Evolutionary conservation across 2,113 vertebrate species (phyloP), one percentile per base, ranked within the genome.

Genomic region (Montifringilla adamsi): DNA sequence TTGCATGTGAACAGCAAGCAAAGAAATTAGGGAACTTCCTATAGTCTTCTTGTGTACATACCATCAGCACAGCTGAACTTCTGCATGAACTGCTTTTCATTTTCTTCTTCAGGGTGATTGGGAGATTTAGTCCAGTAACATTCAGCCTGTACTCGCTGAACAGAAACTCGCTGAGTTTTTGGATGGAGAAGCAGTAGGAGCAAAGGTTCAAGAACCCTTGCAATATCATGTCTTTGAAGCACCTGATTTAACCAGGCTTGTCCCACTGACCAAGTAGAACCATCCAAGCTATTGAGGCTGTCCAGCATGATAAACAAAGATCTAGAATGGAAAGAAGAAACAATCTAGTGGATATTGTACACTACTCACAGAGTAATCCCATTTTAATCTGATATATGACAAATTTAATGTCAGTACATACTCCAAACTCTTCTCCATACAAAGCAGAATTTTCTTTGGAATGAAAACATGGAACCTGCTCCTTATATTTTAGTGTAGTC

Each of bases 251-350:
- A 97, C 99, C 99, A 99, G 59, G 99, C 99, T 94, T 99, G 98
- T 74, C 99, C 99, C 84, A 99, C 99, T 56, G 99, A 99, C 78
- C 99, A 99, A 1, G 98, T 98, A 46, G 99, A 99, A n/a, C 99
- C 98, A 97, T 99, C 99, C 87, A 99, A 98, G 89, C 98, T 99
- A 94, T 98, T 99, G 79, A 99, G 98, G 95, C 99, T 99, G 94
- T 99, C 99, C 49, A 99, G 95, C 99, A 99, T 99, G 96, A 99
- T 99, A 97, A 99, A 99, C 11, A 99, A 98, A 95, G 99, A 99
- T 91, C 99, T 99, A 97, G 30, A 90, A 96, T 0, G 56, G 68
- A 97, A 96, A 56, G 75, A 84, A 69, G 22, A 92, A 90, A 31
- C 18, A 95, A 67, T 13, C 28, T 39, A n/a, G 30, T 11, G 58